These are phyloP conservation scores for Forficula auricularia DNA, from an alignment of 1,140 invertebrate genomes.

Conservation along the genomic window DNA sequence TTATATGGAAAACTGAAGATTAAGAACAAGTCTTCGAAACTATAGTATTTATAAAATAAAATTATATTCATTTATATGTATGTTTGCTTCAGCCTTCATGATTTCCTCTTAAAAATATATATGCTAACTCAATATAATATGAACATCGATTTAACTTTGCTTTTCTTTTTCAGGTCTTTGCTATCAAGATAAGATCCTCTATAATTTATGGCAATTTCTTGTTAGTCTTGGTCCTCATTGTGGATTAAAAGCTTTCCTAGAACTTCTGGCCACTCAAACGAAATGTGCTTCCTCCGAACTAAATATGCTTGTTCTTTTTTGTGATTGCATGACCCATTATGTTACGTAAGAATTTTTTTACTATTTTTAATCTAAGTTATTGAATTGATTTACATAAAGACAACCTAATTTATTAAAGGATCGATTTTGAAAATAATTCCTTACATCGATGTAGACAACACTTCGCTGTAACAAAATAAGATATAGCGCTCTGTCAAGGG, in stretches of 20 bases:
- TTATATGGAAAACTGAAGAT: too few species aligned
- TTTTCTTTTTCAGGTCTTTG: slow-evolving; percentile 59
- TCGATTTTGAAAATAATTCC: too few species aligned
- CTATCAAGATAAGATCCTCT: slow-evolving; percentile 78
- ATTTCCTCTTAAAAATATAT: too few species aligned
- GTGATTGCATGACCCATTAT: slow-evolving; percentile 92
- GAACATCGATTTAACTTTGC: too few species aligned
- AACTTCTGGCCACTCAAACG: slow-evolving; percentile 61
- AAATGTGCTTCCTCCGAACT: slow-evolving; percentile 68
- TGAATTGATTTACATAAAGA: neutral
- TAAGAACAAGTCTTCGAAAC: too few species aligned
- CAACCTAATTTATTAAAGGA: neutral
- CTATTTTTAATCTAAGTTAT: slow-evolving; percentile 3
- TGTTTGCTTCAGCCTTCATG: too few species aligned
- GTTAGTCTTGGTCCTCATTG: slow-evolving; percentile 71
- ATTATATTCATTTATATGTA: too few species aligned
- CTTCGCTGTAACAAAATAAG: too few species aligned
- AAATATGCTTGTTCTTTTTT: slow-evolving; percentile 82
- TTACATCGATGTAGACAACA: too few species aligned
- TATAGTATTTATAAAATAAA: too few species aligned
- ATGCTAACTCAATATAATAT: too few species aligned
- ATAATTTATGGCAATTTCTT: slow-evolving; percentile 82
- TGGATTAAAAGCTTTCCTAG: slow-evolving; percentile 76
- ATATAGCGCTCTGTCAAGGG: too few species aligned
- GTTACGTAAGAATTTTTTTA: slow-evolving; percentile 60